These are phyloP conservation scores for Gymnodraco acuticeps DNA, from an alignment of 2,797 vertebrate genomes.

Conservation along the genomic window DNA sequence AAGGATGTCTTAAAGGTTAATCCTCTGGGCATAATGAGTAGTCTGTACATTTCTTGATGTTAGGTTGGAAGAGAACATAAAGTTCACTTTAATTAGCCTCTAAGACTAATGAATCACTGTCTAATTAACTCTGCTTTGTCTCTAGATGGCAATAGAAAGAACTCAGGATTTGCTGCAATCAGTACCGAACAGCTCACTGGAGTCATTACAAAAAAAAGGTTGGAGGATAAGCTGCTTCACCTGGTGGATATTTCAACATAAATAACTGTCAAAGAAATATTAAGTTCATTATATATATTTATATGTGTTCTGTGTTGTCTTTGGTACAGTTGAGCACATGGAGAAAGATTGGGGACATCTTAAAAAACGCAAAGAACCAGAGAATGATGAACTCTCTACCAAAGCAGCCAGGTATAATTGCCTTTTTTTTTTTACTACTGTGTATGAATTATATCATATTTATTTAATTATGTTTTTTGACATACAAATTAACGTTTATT, in stretches of 20 bases:
- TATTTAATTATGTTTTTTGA: not conserved
- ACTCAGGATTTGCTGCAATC: constrained; percentile 71
- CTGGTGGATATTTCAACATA: constrained; percentile 3
- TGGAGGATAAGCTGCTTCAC: constrained; percentile 20
- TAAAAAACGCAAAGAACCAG: constrained; percentile 60
- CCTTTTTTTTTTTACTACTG: not conserved
- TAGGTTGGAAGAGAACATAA: not conserved
- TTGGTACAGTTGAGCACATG: constrained; percentile 75
- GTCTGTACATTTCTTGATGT: not conserved
- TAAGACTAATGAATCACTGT: constrained; percentile 13
- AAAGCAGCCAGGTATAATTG: constrained; percentile 67
- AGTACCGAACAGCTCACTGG: constrained; percentile 70
- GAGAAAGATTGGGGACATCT: constrained; percentile 72
- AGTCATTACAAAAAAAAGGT: constrained; percentile 83
- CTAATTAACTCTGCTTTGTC: constrained; percentile 23
- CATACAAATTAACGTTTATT: not conserved
- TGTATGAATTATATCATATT: not conserved
- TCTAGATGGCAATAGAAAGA: constrained; percentile 80
- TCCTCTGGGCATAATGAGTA: not conserved
- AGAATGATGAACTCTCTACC: constrained; percentile 19
- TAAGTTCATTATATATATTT: not conserved
- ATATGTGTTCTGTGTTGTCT: not conserved
- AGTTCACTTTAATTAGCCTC: constrained; percentile 4
- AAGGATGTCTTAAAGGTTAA: not conserved
- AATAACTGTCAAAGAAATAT: constrained; percentile 1